phyloP scores from a whole-genome alignment of 2,797 vertebrate species.

The Helarctos malayanus region DNA sequence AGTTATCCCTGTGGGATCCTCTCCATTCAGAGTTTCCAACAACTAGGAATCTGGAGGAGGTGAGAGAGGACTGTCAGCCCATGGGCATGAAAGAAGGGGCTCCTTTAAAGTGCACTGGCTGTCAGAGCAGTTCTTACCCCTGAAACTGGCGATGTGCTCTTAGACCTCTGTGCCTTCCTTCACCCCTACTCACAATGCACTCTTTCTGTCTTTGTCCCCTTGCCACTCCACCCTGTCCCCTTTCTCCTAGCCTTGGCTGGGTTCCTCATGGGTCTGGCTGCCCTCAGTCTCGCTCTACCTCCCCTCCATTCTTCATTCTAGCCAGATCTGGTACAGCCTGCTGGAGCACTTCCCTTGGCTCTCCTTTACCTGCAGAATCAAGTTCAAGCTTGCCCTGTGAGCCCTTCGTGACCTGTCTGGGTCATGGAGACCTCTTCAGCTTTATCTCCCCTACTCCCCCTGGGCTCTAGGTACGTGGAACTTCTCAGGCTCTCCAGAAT shows the following conservation, averaged over 20 bases:
- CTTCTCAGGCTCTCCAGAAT: background rate
- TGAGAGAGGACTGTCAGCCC: background rate
- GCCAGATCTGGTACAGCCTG: too few species aligned
- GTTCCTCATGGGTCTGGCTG: background rate
- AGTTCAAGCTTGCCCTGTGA: background rate
- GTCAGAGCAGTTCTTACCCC: background rate
- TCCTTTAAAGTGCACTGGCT: background rate
- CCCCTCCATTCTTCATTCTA: background rate
- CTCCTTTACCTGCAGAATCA: background rate
- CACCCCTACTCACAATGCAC: rapidly evolving
- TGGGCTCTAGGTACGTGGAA: background rate
- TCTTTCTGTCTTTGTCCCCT: background rate
- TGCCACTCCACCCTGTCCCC: too few species aligned
- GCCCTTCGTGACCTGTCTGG: background rate
- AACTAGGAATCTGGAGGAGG: background rate
- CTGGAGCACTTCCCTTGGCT: background rate
- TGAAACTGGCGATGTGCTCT: rapidly evolving
- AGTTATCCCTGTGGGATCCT: conserved; percentile 28
- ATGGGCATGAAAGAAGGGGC: background rate
- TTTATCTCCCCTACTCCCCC: background rate
- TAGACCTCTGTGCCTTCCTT: background rate
- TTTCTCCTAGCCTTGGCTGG: background rate
- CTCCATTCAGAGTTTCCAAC: background rate
- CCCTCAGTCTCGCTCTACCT: background rate
- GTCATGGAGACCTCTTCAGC: background rate